Percentiles rank a stretch among this genome's conserved stretches.
phyloP scores from a whole-genome alignment of 2,888 invertebrate species.

The Drosophila kuntzei region DNA sequence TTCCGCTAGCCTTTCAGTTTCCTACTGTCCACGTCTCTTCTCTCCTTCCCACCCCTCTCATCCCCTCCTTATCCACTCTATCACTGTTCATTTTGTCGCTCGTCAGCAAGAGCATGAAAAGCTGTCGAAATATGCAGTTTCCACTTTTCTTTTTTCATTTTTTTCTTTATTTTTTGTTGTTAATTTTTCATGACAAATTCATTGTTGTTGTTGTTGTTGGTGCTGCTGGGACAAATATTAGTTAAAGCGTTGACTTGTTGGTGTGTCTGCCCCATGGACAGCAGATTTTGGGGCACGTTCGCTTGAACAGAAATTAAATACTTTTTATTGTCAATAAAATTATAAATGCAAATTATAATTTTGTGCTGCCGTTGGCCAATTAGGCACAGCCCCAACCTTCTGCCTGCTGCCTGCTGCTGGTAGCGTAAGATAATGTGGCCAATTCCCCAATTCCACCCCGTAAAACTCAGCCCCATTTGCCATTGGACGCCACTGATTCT shows the following conservation, averaged over 20 bases:
- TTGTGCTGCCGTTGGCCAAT: conserved; percentile 77
- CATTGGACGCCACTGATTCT: conserved; percentile 54
- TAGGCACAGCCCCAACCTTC: conserved; percentile 43
- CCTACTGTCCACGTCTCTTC: conserved; percentile 24
- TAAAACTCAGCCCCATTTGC: conserved; percentile 1
- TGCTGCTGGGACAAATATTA: conserved; percentile 53
- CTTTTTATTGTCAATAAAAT: conserved; percentile 80
- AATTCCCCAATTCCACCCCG: conserved; percentile 27
- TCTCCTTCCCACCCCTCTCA: background rate
- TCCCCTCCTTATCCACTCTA: background rate
- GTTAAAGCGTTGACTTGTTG: conserved; percentile 58
- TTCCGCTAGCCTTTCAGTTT: conserved; percentile 78
- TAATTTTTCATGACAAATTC: conserved; percentile 71
- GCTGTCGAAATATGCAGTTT: conserved; percentile 78
- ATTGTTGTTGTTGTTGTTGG: conserved; percentile 31
- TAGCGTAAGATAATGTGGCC: conserved; percentile 65
- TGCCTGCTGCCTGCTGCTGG: conserved; percentile 29
- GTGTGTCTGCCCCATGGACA: conserved; percentile 29
- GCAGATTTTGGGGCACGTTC: conserved; percentile 45
- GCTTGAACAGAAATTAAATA: conserved; percentile 71
- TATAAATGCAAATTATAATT: conserved; percentile 80
- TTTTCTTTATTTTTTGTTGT: conserved; percentile 49
- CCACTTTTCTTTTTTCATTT: conserved; percentile 14
- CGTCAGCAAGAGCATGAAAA: conserved; percentile 73
- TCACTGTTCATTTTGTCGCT: conserved; percentile 48